Percentiles rank a stretch among this genome's conserved stretches.
phyloP scores from a whole-genome alignment of 2,888 invertebrate genomes.

The Helicoverpa assulta region DNA sequence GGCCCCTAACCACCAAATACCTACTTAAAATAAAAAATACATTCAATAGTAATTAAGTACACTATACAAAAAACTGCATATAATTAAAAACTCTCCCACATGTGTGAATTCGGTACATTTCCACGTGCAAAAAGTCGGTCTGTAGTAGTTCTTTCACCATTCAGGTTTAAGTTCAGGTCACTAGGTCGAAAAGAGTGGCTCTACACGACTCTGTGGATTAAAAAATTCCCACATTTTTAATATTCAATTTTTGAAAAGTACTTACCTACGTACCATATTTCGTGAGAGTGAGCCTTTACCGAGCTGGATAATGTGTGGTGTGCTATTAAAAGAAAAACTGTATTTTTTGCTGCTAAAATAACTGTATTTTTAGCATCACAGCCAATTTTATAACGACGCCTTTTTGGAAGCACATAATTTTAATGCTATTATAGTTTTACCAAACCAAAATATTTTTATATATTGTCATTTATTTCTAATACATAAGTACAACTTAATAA shows the following conservation, averaged over 20 bases:
- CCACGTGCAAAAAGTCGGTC: not conserved
- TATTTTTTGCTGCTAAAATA: not conserved
- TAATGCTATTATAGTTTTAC: too few species aligned
- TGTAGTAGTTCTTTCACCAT: conserved; percentile 46
- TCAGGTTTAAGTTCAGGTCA: conserved; percentile 63
- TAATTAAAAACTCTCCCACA: not conserved
- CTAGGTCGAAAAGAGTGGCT: conserved; percentile 67
- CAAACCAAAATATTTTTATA: too few species aligned
- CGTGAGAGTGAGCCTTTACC: conserved; percentile 9
- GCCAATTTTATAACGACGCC: too few species aligned
- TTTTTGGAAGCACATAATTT: too few species aligned
- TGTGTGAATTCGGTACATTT: conserved; percentile 14
- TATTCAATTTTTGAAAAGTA: conserved; percentile 39
- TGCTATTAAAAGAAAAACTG: not conserved
- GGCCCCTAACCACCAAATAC: too few species aligned
- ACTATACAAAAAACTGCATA: not conserved
- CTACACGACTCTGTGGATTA: conserved; percentile 59
- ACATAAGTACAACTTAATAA: too few species aligned
- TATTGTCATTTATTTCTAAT: too few species aligned
- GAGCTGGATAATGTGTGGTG: conserved; percentile 18
- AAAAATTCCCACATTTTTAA: conserved; percentile 59
- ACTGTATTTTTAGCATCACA: too few species aligned
- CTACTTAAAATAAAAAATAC: too few species aligned
- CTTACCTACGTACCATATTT: conserved; percentile 1
- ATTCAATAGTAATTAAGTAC: too few species aligned